phyloP scores from a whole-genome alignment of 2,797 vertebrate genomes.

The Poecile montanus region DNA sequence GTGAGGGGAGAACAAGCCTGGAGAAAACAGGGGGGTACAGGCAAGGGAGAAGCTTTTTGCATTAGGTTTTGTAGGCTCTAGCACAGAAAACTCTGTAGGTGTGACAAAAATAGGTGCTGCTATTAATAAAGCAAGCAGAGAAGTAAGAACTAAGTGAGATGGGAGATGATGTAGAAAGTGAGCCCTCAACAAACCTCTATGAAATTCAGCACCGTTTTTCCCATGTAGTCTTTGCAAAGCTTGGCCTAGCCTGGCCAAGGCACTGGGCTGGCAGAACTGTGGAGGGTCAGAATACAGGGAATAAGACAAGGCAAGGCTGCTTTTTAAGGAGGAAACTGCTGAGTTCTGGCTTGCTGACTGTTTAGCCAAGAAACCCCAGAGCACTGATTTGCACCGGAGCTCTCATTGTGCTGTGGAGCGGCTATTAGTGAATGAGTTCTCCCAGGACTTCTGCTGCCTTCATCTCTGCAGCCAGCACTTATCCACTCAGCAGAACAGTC shows the following conservation, averaged over 20 bases:
- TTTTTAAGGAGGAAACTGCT: neutral
- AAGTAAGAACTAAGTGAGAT: neutral
- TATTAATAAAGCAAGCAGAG: neutral
- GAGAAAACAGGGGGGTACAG: neutral
- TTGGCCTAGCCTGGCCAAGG: neutral
- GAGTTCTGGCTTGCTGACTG: neutral
- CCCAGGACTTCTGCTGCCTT: neutral
- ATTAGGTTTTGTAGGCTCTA: neutral
- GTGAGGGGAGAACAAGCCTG: neutral
- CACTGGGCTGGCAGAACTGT: neutral
- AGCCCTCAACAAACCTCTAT: fast-evolving
- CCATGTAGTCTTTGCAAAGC: neutral
- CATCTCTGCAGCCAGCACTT: neutral
- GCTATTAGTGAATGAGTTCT: constrained; percentile 11
- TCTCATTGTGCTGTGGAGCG: neutral
- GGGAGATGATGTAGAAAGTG: neutral
- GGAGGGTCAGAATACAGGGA: neutral
- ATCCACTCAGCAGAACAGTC: neutral
- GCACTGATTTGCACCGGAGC: neutral
- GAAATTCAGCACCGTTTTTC: neutral
- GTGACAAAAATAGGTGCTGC: neutral
- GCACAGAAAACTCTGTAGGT: neutral
- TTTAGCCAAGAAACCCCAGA: neutral
- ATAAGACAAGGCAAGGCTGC: neutral
- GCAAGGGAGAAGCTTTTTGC: neutral